Evolutionary conservation across 37 sponge, comb jelly and placozoan genomes (phyloP).

Genomic region (Lycopodina hypogea): DNA sequence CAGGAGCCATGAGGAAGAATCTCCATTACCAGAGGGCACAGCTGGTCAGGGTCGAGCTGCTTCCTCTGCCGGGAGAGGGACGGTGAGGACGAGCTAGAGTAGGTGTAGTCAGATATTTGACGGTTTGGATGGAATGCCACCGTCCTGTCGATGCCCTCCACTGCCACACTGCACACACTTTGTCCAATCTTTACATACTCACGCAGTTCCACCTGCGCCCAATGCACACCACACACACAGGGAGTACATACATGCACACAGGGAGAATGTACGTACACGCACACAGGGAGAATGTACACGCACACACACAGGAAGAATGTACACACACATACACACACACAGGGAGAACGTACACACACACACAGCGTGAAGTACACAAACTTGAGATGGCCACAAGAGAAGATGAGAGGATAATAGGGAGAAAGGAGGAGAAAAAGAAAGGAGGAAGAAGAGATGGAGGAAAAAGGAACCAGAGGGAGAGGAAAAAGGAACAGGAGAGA

Average conservation of each 20-base stretch:
- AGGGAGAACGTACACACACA: no score
- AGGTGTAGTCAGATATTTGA: not conserved
- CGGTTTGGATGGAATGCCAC: slow-evolving; percentile 4
- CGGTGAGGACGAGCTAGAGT: no score
- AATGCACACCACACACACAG: not conserved
- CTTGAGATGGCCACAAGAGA: no score
- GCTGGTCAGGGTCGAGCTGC: slow-evolving; percentile 62
- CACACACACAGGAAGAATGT: no score
- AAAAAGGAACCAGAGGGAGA: no score
- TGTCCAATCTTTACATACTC: slow-evolving; percentile 64
- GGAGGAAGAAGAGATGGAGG: no score
- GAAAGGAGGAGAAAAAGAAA: no score
- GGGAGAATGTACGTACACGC: not conserved
- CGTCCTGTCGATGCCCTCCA: not conserved
- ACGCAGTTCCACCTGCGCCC: slow-evolving; percentile 50
- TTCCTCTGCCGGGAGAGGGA: not conserved
- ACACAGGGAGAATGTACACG: no score
- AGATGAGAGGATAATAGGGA: no score
- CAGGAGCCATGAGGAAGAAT: slow-evolving; percentile 79
- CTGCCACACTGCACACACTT: slow-evolving; percentile 26
- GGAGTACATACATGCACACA: not conserved
- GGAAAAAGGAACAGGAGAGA: no score
- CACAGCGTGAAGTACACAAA: no score
- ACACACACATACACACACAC: no score
- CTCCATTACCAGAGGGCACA: slow-evolving; percentile 68